Evolutionary conservation across 2,113 vertebrate species (phyloP).

Genomic region (Archilochus colubris): DNA sequence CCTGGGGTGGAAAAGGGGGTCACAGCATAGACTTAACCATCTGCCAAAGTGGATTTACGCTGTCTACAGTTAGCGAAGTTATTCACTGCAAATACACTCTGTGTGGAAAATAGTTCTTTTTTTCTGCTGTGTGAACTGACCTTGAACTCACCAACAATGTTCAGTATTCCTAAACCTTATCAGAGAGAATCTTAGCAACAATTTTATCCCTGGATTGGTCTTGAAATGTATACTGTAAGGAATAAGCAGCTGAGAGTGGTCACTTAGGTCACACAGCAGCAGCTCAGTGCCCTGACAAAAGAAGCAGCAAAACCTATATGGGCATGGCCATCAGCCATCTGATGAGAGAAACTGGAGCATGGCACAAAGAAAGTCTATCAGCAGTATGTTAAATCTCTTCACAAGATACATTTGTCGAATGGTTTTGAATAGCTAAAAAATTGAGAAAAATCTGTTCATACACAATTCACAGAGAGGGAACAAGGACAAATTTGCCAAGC

Average conservation of each 20-base stretch:
- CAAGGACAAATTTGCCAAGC: slow-evolving; percentile 52
- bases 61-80: slow-evolving; percentile 23
- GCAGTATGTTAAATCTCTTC: slow-evolving; percentile 46
- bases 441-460: slow-evolving; percentile 63
- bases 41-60: slow-evolving; percentile 42
- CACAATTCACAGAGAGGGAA: slow-evolving; percentile 20
- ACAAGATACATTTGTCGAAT: slow-evolving; percentile 25
- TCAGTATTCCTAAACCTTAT: background rate
- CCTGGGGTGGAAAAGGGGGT: slow-evolving; percentile 14
- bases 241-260: slow-evolving; percentile 6
- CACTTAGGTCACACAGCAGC: background rate
- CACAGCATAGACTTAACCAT: slow-evolving; percentile 25
- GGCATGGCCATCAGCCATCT: background rate
- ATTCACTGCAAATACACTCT: slow-evolving; percentile 34
- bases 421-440: slow-evolving; percentile 46
- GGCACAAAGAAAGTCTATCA: slow-evolving; percentile 19
- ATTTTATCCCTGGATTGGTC: background rate
- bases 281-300: background rate
- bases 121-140: slow-evolving; percentile 18
- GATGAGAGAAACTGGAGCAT: background rate
- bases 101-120: background rate
- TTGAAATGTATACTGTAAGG: background rate
- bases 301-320: background rate
- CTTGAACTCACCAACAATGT: background rate
- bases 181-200: slow-evolving; percentile 7